Conservation (phyloP, 2,888 invertebrate species). For the Blastobasis adustella region DNA sequence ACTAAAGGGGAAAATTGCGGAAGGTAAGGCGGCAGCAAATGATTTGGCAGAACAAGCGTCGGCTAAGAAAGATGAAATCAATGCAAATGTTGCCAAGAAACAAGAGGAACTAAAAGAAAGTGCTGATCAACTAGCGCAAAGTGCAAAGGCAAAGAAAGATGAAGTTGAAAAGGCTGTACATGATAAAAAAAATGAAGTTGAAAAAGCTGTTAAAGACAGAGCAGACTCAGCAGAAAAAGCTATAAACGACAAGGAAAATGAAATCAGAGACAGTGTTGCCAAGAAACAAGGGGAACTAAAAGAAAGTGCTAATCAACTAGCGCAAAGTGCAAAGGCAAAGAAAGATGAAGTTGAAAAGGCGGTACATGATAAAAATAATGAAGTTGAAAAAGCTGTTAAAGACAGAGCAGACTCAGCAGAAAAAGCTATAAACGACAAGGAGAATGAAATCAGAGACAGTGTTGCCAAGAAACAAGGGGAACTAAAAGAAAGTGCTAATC, state of each 20-base stretch:
- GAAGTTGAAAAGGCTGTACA: slow-evolving; percentile 14
- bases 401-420: slow-evolving; percentile 19
- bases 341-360: slow-evolving; percentile 19
- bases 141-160: slow-evolving; percentile 11
- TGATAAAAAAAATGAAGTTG: slow-evolving; percentile 12
- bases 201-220: slow-evolving; percentile 25
- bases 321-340: slow-evolving; percentile 14
- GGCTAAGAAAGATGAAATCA: slow-evolving; percentile 45
- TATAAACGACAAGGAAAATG: slow-evolving; percentile 25
- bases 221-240: slow-evolving; percentile 20
- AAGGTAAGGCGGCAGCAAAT: slow-evolving; percentile 52
- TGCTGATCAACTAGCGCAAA: slow-evolving; percentile 24
- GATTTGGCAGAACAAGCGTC: slow-evolving; percentile 44
- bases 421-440: slow-evolving; percentile 26
- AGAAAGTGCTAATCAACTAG: slow-evolving; percentile 11
- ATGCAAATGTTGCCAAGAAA: slow-evolving; percentile 36
- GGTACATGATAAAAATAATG: slow-evolving; percentile 13
- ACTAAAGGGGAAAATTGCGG: slow-evolving; percentile 48
- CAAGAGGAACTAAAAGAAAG: slow-evolving; percentile 36
- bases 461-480: slow-evolving; percentile 40
- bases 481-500: slow-evolving; percentile 29
- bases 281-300: slow-evolving; percentile 27
- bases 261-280: slow-evolving; percentile 25
- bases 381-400: slow-evolving; percentile 17
- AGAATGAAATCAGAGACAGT: slow-evolving; percentile 42